These are phyloP conservation scores for Amphiprion ocellaris DNA, from an alignment of 2,113 vertebrate species.

Conservation along the genomic window DNA sequence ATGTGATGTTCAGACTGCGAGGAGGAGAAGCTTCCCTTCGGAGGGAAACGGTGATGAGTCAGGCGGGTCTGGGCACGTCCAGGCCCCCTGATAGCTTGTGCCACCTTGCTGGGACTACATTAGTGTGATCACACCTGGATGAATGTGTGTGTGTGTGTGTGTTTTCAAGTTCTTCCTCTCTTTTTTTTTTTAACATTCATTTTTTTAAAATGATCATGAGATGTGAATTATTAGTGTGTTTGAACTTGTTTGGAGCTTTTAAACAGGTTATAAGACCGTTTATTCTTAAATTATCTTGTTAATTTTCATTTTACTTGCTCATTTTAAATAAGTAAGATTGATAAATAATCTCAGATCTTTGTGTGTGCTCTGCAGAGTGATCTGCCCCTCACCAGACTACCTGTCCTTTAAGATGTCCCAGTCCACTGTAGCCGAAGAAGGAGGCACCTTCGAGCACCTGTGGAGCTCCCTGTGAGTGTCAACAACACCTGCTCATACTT, in stretches of 20 bases:
- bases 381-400: conserved; percentile 84
- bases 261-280: background rate
- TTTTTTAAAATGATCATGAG: conserved; percentile 1
- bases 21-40: conserved; percentile 53
- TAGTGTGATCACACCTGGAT: conserved; percentile 78
- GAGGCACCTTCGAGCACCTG: conserved; percentile 93
- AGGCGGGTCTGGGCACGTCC: conserved; percentile 84
- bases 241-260: background rate
- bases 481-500: conserved; percentile 28
- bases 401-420: conserved; percentile 90
- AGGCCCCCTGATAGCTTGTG: conserved; percentile 66
- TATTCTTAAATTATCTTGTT: background rate
- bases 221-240: background rate
- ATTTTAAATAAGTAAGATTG: background rate
- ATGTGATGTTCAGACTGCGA: conserved; percentile 46
- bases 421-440: conserved; percentile 88
- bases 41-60: conserved; percentile 64
- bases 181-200: background rate
- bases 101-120: conserved; percentile 69
- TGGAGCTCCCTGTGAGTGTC: conserved; percentile 96
- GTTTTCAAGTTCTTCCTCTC: background rate
- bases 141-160: conserved; percentile 30
- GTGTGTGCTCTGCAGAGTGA: conserved; percentile 79
- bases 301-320: background rate
- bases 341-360: background rate